Base-by-base conservation (phyloP, 2,888 invertebrate species). In the Poecilus cupreus region DNA sequence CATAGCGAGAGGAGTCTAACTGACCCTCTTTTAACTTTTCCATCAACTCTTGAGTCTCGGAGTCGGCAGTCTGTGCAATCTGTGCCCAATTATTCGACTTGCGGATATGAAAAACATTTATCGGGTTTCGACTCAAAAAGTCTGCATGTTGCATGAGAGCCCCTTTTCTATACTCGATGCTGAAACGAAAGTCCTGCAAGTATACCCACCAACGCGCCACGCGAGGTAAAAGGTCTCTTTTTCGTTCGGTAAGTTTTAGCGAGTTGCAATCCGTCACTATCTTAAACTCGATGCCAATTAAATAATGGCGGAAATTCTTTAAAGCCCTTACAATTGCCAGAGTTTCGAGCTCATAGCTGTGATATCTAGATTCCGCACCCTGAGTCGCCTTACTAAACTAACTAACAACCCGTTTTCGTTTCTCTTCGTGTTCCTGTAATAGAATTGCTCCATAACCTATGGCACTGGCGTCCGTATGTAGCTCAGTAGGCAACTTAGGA, bases 211-310 rank as follows among this genome's bases (percentile, higher is more conserved):
- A 43, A 43, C 43, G 39, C 8, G 39, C 39, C n/a, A 39, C 43
- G 10, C 86, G 74, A 0, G 86, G 85, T 0, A 85, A 20, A 0
- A 87, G 70, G 10, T 88, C 85, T 13, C 85, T 84, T 57, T 87
- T 87, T 0, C 70, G 80, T 16, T 83, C 80, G 0, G 87, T 85
- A 0, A 83, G 70, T 32, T 85, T 86, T 0, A 88, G 39, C 0
- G 86, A 84, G 70, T 86, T 86, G 70, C 87, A 88, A 76, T 89
- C 88, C 1, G 86, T 87, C 3, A 85, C 72, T 0, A 87, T 80
- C n/a, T 78, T 83, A 77, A 87, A 87, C 0, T 60, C 74, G 11
- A 83, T 82, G 0, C 85, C 85, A 10, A 84, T 76, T 0, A 87
- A 32, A 64, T 86, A 87, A 4, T 84, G 83, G 4, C 85, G 83